A percentile compares a stretch with the other conserved stretches of the same genome.
Evolutionary conservation across 2,113 vertebrate species (phyloP).

Genomic region (Condylura cristata): DNA sequence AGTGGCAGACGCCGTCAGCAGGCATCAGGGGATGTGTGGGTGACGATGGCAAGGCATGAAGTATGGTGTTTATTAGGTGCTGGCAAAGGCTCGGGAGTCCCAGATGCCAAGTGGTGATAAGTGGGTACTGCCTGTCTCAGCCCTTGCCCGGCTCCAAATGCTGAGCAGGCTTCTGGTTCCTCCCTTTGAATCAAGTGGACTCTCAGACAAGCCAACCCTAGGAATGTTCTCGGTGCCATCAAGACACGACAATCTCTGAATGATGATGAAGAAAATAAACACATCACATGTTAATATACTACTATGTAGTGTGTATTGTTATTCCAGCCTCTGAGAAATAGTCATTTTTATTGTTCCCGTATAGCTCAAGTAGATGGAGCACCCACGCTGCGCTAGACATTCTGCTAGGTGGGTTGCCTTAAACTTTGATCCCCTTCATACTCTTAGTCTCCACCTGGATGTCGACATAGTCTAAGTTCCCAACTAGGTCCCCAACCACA

Average conservation of each 20-base stretch:
- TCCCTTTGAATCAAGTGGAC: not conserved
- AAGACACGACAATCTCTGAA: constrained; percentile 4
- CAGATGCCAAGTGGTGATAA: constrained; percentile 63
- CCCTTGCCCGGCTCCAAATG: not conserved
- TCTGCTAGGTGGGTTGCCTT: not conserved
- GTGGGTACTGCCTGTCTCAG: constrained; percentile 65
- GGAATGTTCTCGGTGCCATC: not conserved
- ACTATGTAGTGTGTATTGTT: not conserved
- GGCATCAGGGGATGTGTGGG: constrained; percentile 45
- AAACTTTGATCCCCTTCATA: not conserved
- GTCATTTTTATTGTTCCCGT: not conserved
- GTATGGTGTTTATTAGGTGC: constrained; percentile 72
- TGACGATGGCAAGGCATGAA: constrained; percentile 62
- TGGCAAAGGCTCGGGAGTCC: constrained; percentile 51
- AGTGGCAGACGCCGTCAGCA: not conserved
- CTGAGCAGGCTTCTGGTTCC: not conserved
- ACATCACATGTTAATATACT: too few species aligned
- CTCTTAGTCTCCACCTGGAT: not conserved
- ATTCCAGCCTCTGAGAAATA: not conserved
- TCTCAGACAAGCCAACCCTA: not conserved
- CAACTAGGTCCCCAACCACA: not conserved
- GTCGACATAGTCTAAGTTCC: not conserved
- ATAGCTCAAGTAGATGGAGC: not conserved
- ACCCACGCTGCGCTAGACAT: not conserved
- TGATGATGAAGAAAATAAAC: not conserved